phyloP scores from a whole-genome alignment of 2,113 vertebrate genomes.

The Haemorhous mexicanus region DNA sequence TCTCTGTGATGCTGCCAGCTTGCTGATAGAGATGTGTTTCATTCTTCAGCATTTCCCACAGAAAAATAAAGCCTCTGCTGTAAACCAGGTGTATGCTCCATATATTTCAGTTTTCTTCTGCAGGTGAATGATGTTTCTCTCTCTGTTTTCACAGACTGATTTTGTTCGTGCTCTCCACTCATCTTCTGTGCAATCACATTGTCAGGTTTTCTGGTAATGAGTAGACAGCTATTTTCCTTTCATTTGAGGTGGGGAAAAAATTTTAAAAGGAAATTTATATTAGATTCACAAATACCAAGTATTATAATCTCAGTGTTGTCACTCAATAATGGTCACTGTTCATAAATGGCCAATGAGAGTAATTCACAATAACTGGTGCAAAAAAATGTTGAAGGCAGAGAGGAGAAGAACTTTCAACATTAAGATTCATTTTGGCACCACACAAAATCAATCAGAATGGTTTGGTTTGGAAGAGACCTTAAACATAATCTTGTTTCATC shows the following conservation, averaged over 20 bases:
- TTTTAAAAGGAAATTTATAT: neutral
- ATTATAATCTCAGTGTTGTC: neutral
- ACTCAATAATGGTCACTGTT: neutral
- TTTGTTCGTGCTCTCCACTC: neutral
- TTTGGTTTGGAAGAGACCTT: neutral
- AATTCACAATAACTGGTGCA: neutral
- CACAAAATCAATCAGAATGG: neutral
- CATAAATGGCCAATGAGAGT: fast-evolving
- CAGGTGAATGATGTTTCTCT: neutral
- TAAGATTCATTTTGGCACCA: neutral
- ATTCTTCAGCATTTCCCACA: neutral
- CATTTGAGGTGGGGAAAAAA: neutral
- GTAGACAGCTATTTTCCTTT: neutral
- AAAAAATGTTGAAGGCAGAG: neutral
- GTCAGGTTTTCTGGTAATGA: neutral
- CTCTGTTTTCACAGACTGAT: neutral
- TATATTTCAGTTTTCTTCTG: neutral
- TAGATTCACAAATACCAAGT: neutral
- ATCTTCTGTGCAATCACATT: neutral
- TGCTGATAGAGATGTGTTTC: neutral
- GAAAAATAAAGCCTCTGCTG: neutral
- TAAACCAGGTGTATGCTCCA: neutral
- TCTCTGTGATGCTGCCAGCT: neutral
- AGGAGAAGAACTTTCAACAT: neutral
- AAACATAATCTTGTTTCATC: neutral